These are phyloP conservation scores for Dendrocincla tyrannina DNA, from an alignment of 2,797 vertebrate species.

Conservation along the genomic window DNA sequence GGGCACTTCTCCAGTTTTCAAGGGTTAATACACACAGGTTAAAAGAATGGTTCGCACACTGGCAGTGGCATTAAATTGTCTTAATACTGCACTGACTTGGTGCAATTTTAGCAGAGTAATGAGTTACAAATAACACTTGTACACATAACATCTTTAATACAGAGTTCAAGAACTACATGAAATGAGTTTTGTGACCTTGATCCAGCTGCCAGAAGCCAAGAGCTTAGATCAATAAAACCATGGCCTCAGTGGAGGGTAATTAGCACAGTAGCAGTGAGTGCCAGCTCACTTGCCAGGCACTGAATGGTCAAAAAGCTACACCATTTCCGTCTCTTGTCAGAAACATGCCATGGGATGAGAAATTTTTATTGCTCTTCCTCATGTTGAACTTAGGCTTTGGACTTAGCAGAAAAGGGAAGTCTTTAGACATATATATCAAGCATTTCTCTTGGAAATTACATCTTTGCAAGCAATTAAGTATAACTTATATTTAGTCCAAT, in stretches of 20 bases:
- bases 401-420: neutral
- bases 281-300: neutral
- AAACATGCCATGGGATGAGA: neutral
- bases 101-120: neutral
- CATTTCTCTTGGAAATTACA: neutral
- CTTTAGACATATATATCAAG: neutral
- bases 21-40: neutral
- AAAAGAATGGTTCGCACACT: neutral
- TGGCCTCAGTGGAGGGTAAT: neutral
- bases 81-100: neutral
- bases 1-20: neutral
- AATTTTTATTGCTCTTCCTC: neutral
- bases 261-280: neutral
- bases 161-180: constrained; percentile 11
- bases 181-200: neutral
- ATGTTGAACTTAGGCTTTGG: neutral
- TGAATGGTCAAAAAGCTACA: neutral
- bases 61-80: neutral
- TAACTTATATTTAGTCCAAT: neutral
- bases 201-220: neutral
- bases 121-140: constrained; percentile 17
- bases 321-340: neutral
- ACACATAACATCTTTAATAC: neutral
- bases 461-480: neutral
- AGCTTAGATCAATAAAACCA: neutral